Evolutionary conservation across 2,797 vertebrate genomes (phyloP).

Genomic region (Urocyon cinereoargenteus): DNA sequence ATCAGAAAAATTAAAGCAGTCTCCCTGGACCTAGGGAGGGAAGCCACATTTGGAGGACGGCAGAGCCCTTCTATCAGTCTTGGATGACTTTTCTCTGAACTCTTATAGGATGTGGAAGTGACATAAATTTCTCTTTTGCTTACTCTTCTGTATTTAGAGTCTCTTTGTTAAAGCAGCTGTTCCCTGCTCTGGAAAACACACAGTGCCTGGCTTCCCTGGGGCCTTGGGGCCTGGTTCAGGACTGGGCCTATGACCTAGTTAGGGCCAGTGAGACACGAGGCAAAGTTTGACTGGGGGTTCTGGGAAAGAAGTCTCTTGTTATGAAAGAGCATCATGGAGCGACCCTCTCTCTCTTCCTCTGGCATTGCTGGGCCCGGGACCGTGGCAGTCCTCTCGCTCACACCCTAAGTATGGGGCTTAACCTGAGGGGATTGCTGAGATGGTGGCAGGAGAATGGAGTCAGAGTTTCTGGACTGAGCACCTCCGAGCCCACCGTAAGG

Average conservation of each 20-base stretch:
- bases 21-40: background rate
- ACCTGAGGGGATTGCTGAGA: background rate
- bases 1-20: background rate
- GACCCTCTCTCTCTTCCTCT: background rate
- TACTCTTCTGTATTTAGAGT: background rate
- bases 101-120: background rate
- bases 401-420: background rate
- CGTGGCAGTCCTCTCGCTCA: background rate
- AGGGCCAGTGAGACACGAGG: background rate
- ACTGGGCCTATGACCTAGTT: background rate
- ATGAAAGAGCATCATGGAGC: background rate
- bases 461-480: background rate
- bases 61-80: background rate
- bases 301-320: background rate
- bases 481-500: background rate
- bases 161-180: background rate
- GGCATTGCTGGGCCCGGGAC: background rate
- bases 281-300: background rate
- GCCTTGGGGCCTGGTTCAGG: background rate
- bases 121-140: constrained; percentile 23
- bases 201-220: background rate
- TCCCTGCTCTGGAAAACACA: background rate
- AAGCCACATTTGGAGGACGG: background rate
- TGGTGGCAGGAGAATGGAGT: background rate
- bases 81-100: background rate